phyloP scores from a whole-genome alignment of 2,797 vertebrate genomes.

The Crocidura indochinensis region DNA sequence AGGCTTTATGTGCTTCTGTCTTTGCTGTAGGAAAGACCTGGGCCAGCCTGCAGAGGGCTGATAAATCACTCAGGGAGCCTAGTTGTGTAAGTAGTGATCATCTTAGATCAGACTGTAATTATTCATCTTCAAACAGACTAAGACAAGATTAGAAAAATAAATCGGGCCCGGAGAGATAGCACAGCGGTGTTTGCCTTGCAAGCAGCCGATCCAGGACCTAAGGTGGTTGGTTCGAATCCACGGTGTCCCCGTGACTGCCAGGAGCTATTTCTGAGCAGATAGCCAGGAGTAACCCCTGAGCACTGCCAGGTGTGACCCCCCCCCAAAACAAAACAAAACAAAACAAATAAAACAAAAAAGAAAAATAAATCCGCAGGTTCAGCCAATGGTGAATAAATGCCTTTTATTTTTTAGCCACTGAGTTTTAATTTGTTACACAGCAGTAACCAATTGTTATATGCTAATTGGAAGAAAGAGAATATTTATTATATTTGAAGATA shows the following conservation, averaged over 20 bases:
- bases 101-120: neutral
- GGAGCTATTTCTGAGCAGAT: too few relatives aligned
- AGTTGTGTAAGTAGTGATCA: neutral
- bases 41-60: neutral
- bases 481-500: neutral
- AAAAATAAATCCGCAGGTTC: neutral
- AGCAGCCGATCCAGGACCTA: too few relatives aligned
- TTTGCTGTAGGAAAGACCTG: neutral
- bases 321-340: too few relatives aligned
- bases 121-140: neutral
- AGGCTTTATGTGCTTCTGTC: neutral
- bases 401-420: neutral
- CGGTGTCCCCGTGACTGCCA: too few relatives aligned
- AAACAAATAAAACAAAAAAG: too few relatives aligned
- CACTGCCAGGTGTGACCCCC: too few relatives aligned
- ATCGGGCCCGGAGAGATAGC: too few relatives aligned
- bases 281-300: too few relatives aligned
- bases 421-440: slow-evolving; percentile 30
- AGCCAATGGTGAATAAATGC: neutral
- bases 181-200: too few relatives aligned
- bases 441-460: neutral
- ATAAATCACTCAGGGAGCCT: neutral
- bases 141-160: neutral
- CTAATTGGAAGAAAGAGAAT: neutral
- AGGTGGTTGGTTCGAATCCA: too few relatives aligned